A percentile compares a stretch with the other conserved stretches of the same genome.
These are phyloP conservation scores for Cyprinodon variegatus DNA, from an alignment of 2,113 vertebrate species.

Conservation along the genomic window DNA sequence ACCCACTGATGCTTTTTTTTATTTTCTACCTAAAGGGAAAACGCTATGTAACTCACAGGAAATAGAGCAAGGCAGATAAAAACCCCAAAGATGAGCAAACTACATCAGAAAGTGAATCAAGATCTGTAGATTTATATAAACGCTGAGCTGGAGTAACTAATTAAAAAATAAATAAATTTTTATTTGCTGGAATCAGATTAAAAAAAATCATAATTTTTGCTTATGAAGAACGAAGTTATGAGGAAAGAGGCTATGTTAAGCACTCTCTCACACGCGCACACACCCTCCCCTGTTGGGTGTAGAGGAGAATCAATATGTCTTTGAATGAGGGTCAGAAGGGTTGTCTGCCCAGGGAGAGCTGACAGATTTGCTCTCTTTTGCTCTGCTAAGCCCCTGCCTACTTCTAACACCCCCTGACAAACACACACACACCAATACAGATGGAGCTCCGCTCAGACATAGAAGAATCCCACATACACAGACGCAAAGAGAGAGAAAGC, in stretches of 20 bases:
- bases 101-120: conserved; percentile 33
- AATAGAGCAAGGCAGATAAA: conserved; percentile 60
- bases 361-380: conserved; percentile 87
- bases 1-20: conserved; percentile 18
- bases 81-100: conserved; percentile 45
- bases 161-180: conserved; percentile 22
- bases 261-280: conserved; percentile 50
- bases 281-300: conserved; percentile 73
- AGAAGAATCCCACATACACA: conserved; percentile 11
- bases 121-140: conserved; percentile 12
- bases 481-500: conserved; percentile 20
- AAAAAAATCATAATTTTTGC: conserved; percentile 39
- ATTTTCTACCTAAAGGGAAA: conserved; percentile 18
- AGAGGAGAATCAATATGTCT: conserved; percentile 86
- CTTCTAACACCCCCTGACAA: conserved; percentile 72
- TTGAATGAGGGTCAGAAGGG: conserved; percentile 87
- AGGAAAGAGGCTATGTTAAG: conserved; percentile 67
- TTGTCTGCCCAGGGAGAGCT: conserved; percentile 84
- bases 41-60: conserved; percentile 35
- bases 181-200: conserved; percentile 32
- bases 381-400: conserved; percentile 79
- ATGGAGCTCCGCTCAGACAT: too few species aligned
- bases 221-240: conserved; percentile 52
- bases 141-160: conserved; percentile 1
- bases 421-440: conserved; percentile 33